Base-by-base conservation (phyloP, 1,140 invertebrate species). In the Dufourea novaeangliae region DNA sequence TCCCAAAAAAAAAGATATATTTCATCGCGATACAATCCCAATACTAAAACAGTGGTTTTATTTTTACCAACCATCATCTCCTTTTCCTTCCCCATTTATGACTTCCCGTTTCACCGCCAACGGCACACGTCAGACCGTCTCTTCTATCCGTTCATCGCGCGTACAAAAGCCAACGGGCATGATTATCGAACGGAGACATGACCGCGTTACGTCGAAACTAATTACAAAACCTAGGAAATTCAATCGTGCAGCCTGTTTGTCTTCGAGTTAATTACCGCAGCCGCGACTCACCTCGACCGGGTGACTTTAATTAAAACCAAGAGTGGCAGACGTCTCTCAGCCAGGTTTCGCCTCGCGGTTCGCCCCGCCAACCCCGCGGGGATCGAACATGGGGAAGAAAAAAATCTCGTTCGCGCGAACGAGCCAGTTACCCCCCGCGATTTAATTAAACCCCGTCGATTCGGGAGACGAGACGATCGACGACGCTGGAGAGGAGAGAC, bases 181-280 rank as follows among this genome's bases (percentile, higher is more conserved):
- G 39, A 46, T 64, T 63, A 62, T 20, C 57, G 7, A 25, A 12
- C 12, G 12, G 57, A 6, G 29, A 29, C 29, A 34, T 25, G 54
- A 74, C 56, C 79, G 46, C 32, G 75, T 79, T 64, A 64, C 57
- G 64, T 78, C 46, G 79, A 83, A 83, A 83, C 68, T 83, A 83
- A 83, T 83, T 83, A 83, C 59, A 66, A 52, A 66, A 75, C 56
- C 68, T 73, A 73, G 82, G 50, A 79, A 83, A 83, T 83, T 83
- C 76, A 83, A 83, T 79, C 75, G 61, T 37, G 34, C 44, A 39
- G 10, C 17, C 54, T 44, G 78, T 79, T 75, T 79, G 71, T 83
- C 74, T 82, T 82, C 61, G 56, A 57, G 56, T 72, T 83, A 78
- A 83, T 83, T 83, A 77, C 76, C 54, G 56, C 39, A 59, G 75